phyloP scores from a whole-genome alignment of 2,113 vertebrate genomes.

The Edolisoma coerulescens region DNA sequence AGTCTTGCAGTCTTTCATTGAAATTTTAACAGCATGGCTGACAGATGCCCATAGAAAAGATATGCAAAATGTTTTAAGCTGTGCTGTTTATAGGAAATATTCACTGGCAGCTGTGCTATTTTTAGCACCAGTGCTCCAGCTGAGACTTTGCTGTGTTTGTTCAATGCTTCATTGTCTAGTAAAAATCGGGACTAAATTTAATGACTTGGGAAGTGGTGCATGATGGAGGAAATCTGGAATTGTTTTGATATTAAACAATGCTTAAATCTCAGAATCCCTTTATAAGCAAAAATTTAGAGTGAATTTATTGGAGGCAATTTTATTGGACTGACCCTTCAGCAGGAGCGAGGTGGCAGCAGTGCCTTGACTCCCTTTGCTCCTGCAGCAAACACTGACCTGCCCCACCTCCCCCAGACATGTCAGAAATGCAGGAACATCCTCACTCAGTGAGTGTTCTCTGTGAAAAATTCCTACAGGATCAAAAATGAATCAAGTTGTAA shows the following conservation, averaged over 20 bases:
- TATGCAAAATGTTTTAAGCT: not conserved
- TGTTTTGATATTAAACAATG: constrained; percentile 41
- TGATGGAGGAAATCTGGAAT: constrained; percentile 31
- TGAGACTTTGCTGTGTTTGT: constrained; percentile 55
- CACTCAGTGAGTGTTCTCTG: not conserved
- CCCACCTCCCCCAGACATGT: not conserved
- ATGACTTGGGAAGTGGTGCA: constrained; percentile 44
- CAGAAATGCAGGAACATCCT: not conserved
- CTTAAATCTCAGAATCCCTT: not conserved
- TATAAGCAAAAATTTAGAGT: not conserved
- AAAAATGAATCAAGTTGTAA: not conserved
- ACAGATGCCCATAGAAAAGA: constrained; percentile 4
- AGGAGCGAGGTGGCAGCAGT: not conserved
- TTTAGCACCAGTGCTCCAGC: constrained; percentile 50
- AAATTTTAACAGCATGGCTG: not conserved
- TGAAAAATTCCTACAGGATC: not conserved
- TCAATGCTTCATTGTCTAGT: constrained; percentile 71
- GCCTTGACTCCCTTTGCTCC: not conserved
- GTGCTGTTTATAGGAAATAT: not conserved
- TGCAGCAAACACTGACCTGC: not conserved
- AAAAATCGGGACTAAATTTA: constrained; percentile 42
- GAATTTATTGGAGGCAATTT: not conserved
- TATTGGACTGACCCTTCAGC: not conserved
- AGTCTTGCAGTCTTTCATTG: not conserved
- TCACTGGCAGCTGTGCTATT: constrained; percentile 39